These are phyloP conservation scores for Phlogophora meticulosa DNA, from an alignment of 2,888 invertebrate genomes.

Conservation along the genomic window DNA sequence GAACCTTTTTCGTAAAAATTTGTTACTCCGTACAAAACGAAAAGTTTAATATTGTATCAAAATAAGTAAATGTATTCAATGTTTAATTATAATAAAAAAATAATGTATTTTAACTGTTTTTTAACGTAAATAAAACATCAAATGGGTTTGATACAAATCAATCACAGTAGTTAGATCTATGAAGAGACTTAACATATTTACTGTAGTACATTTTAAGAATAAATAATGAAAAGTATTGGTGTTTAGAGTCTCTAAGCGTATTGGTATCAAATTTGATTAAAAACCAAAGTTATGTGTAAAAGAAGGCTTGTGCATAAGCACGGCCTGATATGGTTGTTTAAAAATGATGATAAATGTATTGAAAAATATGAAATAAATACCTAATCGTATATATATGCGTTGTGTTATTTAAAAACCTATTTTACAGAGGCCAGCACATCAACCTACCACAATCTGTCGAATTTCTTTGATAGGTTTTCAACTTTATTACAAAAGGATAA, in stretches of 20 bases:
- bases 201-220: conserved; percentile 79
- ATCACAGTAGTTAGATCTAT: conserved; percentile 76
- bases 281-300: conserved; percentile 74
- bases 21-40: conserved; percentile 80
- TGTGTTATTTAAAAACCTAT: conserved; percentile 33
- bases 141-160: conserved; percentile 69
- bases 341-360: conserved; percentile 80
- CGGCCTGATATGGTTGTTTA: conserved; percentile 77
- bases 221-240: conserved; percentile 79
- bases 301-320: conserved; percentile 62
- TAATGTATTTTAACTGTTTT: conserved; percentile 81
- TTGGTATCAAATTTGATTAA: conserved; percentile 68
- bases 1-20: conserved; percentile 68
- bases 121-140: conserved; percentile 73
- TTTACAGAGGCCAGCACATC: too few species aligned
- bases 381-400: conserved; percentile 74
- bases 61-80: conserved; percentile 83
- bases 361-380: conserved; percentile 83
- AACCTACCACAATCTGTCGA: too few species aligned
- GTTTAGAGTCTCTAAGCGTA: conserved; percentile 72
- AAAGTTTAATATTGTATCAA: conserved; percentile 73
- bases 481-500: too few species aligned
- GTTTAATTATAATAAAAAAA: conserved; percentile 77
- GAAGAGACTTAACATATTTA: conserved; percentile 81
- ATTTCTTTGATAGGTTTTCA: too few species aligned